Conservation (phyloP, 2,888 invertebrate species). For the Dicyrtoma fusca region DNA sequence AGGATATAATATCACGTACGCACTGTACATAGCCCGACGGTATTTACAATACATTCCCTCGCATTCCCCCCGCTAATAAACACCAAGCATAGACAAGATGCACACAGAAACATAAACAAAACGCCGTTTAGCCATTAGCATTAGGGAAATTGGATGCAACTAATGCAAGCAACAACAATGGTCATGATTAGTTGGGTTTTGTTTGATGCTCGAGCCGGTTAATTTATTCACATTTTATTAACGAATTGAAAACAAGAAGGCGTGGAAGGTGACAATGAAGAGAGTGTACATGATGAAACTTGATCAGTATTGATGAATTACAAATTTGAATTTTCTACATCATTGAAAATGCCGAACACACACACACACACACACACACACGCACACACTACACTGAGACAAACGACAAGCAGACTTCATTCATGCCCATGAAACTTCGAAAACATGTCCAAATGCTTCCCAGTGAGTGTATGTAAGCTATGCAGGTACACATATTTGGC, state of each 20-base stretch:
- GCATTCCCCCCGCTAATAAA: too few relatives aligned
- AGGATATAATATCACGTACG: too few relatives aligned
- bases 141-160: too few relatives aligned
- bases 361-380: neutral
- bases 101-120: too few relatives aligned
- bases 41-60: too few relatives aligned
- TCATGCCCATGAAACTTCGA: constrained; percentile 11
- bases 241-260: constrained; percentile 30
- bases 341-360: constrained; percentile 32
- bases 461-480: too few relatives aligned
- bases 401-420: constrained; percentile 1
- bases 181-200: constrained; percentile 2
- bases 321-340: constrained; percentile 19
- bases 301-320: constrained; percentile 27
- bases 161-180: constrained; percentile 13
- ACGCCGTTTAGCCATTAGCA: too few relatives aligned
- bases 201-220: neutral
- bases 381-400: constrained; percentile 16
- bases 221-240: constrained; percentile 29
- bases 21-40: too few relatives aligned
- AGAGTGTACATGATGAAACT: constrained; percentile 24
- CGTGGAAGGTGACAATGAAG: constrained; percentile 26
- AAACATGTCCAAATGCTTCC: neutral
- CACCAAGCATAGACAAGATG: too few relatives aligned
- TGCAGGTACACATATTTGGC: too few relatives aligned